A percentile compares a stretch with the other conserved stretches of the same genome.
Conservation (phyloP, 2,797 vertebrate species). For the Anguilla megastoma region DNA sequence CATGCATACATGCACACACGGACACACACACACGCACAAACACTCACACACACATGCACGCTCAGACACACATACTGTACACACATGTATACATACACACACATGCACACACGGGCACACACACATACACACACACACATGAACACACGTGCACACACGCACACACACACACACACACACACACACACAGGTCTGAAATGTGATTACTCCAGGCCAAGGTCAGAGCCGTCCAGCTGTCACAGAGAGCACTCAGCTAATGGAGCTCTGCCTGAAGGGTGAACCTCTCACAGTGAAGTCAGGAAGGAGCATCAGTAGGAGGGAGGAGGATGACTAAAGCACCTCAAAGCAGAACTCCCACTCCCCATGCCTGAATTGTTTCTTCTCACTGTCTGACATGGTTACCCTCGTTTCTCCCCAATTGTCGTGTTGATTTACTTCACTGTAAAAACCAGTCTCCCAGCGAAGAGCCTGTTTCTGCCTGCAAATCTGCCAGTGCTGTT, state of each 20-base stretch:
- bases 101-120: neutral
- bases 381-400: neutral
- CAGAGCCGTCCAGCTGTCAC: neutral
- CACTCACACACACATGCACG: neutral
- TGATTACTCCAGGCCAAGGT: neutral
- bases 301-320: neutral
- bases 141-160: neutral
- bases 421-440: neutral
- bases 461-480: neutral
- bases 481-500: neutral
- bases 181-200: neutral
- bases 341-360: neutral
- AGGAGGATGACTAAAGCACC: neutral
- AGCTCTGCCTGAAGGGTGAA: neutral
- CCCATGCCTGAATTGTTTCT: neutral
- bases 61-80: too few relatives aligned
- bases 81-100: neutral
- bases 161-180: neutral
- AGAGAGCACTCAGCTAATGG: conserved; percentile 13
- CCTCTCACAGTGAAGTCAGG: neutral
- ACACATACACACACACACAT: neutral
- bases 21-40: neutral
- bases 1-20: too few relatives aligned
- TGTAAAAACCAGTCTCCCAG: neutral
- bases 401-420: neutral